A percentile compares a stretch with the other conserved stretches of the same genome.
phyloP scores from a whole-genome alignment of 2,888 invertebrate genomes.

The Heliothis peltigera region DNA sequence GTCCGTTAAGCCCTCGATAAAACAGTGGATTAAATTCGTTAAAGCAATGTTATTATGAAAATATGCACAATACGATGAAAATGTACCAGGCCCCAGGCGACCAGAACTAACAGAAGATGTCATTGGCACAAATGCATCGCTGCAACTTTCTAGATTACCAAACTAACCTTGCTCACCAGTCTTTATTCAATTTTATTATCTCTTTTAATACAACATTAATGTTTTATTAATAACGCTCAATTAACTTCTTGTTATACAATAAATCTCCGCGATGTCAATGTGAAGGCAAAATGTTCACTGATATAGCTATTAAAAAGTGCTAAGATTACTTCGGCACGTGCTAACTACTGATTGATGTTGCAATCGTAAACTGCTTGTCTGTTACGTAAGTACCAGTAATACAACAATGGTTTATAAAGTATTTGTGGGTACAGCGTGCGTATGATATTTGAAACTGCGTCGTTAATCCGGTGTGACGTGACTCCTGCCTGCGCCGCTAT shows the following conservation, averaged over 20 bases:
- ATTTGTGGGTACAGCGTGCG: slow-evolving; percentile 1
- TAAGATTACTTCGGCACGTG: neutral
- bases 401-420: slow-evolving; percentile 5
- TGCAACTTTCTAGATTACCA: slow-evolving; percentile 33
- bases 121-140: slow-evolving; percentile 28
- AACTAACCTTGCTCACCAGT: slow-evolving; percentile 9
- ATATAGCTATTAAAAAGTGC: slow-evolving; percentile 6
- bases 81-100: slow-evolving; percentile 41
- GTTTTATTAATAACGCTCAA: slow-evolving; percentile 12
- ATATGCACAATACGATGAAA: slow-evolving; percentile 20
- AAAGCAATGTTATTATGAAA: slow-evolving; percentile 6
- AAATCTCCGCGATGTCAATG: slow-evolving; percentile 13
- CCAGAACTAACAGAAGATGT: slow-evolving; percentile 30
- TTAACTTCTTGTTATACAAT: slow-evolving; percentile 10
- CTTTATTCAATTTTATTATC: slow-evolving; percentile 7
- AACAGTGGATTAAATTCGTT: neutral
- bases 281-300: slow-evolving; percentile 1
- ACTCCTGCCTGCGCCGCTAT: slow-evolving; percentile 31
- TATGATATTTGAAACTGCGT: slow-evolving; percentile 37
- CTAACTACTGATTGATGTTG: neutral
- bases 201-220: slow-evolving; percentile 19
- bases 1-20: too few relatives aligned
- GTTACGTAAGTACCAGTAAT: neutral
- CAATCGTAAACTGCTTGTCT: neutral
- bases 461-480: slow-evolving; percentile 36